phyloP scores from a whole-genome alignment of 2,888 invertebrate genomes.

The Rotaria socialis region DNA sequence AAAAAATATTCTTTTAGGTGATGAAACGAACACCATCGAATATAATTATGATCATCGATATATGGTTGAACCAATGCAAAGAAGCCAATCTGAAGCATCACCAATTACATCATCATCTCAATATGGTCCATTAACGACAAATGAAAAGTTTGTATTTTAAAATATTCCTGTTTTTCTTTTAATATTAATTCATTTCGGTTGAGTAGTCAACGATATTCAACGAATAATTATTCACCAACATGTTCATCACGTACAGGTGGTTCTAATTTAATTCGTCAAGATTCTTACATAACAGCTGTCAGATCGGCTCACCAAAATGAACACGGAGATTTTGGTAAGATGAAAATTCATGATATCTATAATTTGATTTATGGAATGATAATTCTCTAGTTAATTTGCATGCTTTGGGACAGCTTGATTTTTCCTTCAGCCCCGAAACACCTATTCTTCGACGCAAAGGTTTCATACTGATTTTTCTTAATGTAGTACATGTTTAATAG shows the following conservation, averaged over 20 bases:
- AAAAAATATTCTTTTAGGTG: background rate
- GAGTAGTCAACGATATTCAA: background rate
- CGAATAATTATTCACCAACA: background rate
- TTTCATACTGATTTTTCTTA: background rate
- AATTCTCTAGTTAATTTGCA: background rate
- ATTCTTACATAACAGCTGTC: constrained; percentile 30
- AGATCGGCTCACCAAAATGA: background rate
- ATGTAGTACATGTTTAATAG: background rate
- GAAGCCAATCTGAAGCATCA: background rate
- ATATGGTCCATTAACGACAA: background rate
- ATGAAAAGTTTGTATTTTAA: background rate
- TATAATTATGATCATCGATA: background rate
- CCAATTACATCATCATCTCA: background rate
- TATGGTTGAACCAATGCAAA: background rate
- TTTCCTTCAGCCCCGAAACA: background rate
- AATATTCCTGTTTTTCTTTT: background rate
- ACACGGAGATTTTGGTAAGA: background rate
- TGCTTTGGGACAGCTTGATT: background rate
- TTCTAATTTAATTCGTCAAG: constrained; percentile 11
- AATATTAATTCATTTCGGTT: background rate
- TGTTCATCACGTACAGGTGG: background rate
- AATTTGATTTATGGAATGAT: background rate
- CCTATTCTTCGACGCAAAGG: background rate
- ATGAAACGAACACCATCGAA: background rate
- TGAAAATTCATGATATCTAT: background rate